Percentiles rank a stretch among this genome's conserved stretches.
These are phyloP conservation scores for Saturnia pavonia DNA, from an alignment of 2,888 invertebrate genomes.

Conservation along the genomic window DNA sequence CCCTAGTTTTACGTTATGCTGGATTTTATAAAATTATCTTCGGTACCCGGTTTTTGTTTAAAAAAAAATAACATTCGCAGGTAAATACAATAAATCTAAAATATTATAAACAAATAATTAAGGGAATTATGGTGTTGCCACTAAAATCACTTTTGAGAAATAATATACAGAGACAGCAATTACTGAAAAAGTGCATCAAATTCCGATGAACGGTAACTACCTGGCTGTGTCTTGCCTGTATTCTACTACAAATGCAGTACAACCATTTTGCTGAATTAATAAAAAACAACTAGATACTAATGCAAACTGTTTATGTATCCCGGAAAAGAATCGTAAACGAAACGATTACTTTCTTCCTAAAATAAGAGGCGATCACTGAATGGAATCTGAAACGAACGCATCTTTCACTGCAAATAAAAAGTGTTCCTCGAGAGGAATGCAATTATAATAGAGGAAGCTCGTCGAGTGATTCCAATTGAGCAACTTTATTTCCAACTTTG, in stretches of 20 bases:
- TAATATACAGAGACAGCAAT: no score
- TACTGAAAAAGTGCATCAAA: neutral
- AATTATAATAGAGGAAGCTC: constrained; percentile 22
- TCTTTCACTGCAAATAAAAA: constrained; percentile 14
- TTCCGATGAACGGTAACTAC: neutral
- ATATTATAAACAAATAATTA: no score
- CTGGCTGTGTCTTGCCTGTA: neutral
- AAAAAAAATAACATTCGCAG: no score
- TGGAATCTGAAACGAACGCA: neutral
- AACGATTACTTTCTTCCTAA: neutral
- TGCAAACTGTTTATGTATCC: neutral
- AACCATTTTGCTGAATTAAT: neutral
- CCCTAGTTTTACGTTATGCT: no score
- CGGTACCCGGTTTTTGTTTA: no score
- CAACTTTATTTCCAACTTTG: constrained; percentile 17
- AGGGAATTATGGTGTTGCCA: no score
- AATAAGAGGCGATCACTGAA: neutral
- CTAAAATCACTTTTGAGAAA: no score
- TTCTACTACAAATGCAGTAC: neutral
- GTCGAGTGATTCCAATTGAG: constrained; percentile 20
- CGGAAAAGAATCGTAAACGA: neutral
- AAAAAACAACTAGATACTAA: neutral
- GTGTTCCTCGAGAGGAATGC: constrained; percentile 21
- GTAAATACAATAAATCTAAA: no score
- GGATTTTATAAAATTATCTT: no score